These are phyloP conservation scores for Halotydeus destructor DNA, from an alignment of 1,140 invertebrate species.

Conservation along the genomic window DNA sequence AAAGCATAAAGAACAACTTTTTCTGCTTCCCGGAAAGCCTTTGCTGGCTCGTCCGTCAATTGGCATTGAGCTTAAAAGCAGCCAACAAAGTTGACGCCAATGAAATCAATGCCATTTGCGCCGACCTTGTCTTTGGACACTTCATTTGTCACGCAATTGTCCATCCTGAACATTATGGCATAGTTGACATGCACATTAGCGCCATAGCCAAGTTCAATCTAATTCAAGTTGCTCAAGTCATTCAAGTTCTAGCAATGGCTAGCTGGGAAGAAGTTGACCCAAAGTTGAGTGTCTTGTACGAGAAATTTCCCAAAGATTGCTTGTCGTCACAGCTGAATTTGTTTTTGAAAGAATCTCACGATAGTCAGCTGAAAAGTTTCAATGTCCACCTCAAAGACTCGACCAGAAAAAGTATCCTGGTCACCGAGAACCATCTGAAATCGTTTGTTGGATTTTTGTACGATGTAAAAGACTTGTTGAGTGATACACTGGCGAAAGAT, in stretches of 20 bases:
- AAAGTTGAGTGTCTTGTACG: conserved; percentile 12
- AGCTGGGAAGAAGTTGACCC: conserved; percentile 52
- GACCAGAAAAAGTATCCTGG: conserved; percentile 37
- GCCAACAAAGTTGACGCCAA: conserved; percentile 23
- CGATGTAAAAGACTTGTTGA: background rate
- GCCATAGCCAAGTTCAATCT: conserved; percentile 75
- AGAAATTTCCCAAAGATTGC: conserved; percentile 29
- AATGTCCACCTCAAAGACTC: conserved; percentile 30
- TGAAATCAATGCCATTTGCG: conserved; percentile 52
- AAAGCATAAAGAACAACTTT: conserved; percentile 62
- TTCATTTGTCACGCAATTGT: conserved; percentile 92
- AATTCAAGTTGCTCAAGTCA: conserved; percentile 58
- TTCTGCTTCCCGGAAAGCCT: conserved; percentile 64
- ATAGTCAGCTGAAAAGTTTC: background rate
- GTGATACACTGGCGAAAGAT: too few species aligned
- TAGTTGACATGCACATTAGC: conserved; percentile 65
- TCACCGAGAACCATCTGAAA: conserved; percentile 42
- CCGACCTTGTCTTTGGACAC: conserved; percentile 74
- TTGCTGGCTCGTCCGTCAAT: conserved; percentile 34
- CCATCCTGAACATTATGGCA: conserved; percentile 86
- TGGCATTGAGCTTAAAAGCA: conserved; percentile 30
- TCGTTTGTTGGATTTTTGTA: conserved; percentile 30
- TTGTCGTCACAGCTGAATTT: conserved; percentile 48
- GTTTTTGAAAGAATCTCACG: conserved; percentile 32
- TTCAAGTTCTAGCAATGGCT: conserved; percentile 69